Evolutionary conservation across 2,888 invertebrate genomes (phyloP).

Genomic region (Globia sparganii): DNA sequence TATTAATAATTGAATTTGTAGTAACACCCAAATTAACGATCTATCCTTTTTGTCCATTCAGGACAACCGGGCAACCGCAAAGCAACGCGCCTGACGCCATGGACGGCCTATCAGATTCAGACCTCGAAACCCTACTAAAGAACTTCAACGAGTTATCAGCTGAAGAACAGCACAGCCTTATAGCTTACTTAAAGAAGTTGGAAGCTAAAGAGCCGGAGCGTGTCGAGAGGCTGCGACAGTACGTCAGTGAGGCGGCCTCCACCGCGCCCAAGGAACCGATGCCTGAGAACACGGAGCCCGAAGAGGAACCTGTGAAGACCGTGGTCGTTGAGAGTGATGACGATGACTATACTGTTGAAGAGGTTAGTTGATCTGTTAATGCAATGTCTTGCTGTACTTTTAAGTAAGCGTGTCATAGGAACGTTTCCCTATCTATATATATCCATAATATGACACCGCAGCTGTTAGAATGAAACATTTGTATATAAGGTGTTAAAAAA

Average conservation of each 20-base stretch:
- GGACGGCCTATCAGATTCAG: constrained; percentile 95
- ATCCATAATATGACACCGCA: background rate
- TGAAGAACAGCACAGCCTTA: constrained; percentile 95
- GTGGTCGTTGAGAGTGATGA: constrained; percentile 91
- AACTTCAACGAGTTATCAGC: constrained; percentile 94
- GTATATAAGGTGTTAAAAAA: no score
- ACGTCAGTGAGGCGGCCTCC: constrained; percentile 91
- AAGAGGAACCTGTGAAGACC: constrained; percentile 30
- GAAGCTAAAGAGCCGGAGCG: constrained; percentile 94
- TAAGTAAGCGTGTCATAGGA: background rate
- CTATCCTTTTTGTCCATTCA: constrained; percentile 51
- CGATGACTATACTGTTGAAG: constrained; percentile 96
- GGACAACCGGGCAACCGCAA: constrained; percentile 68
- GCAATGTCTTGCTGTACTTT: background rate
- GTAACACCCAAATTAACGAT: background rate
- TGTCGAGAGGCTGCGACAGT: constrained; percentile 94
- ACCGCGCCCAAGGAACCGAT: constrained; percentile 32
- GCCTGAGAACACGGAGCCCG: constrained; percentile 1
- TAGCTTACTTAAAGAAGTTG: constrained; percentile 94
- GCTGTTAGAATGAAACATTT: background rate
- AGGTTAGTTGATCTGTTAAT: constrained; percentile 79
- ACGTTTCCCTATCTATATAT: background rate
- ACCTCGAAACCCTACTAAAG: constrained; percentile 94
- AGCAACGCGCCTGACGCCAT: constrained; percentile 87
- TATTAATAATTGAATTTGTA: background rate